Base-by-base conservation (phyloP, 2,113 vertebrate genomes). In the Merops nubicus region DNA sequence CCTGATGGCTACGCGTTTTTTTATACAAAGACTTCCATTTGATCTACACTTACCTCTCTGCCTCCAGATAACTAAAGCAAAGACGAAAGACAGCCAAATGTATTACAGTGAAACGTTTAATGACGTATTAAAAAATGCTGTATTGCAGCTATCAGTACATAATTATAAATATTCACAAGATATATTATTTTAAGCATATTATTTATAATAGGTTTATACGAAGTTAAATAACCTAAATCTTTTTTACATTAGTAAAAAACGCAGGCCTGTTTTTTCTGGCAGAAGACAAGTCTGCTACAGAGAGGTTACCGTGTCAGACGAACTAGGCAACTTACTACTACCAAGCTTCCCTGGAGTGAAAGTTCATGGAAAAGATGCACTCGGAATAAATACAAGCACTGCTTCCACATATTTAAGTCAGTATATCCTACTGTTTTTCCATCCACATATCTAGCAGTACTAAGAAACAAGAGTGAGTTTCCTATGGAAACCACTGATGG, bases 11-110 rank as follows among this genome's bases (percentile, higher is more conserved):
- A 83, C 14, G 60, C 20, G 36, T n/a, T 73, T 72, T 68, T 70
- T 81, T 62, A 21, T n/a, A 59, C 2, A 40, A 25, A 69, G 23
- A 36, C 7, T 81, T 78, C 8, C 21, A 25, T 62, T 38, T 77
- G 68, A 77, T 53, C 86, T 73, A 73, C 62, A 65, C 97, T 98
- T 97, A 98, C 97, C 96, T 95, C 94, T 96, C 51, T 96, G 89
- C 91, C 96, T 97, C 97, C 97, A 98, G 95, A 97, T 95, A 97
- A 98, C 97, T 97, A 97, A 65, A 96, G 97, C 56, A 87, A 97
- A 97, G 36, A 96, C 8, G 82, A 97, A 84, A 97, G 75, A 93
- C 33, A 97, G 69, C 36, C 84, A 94, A 91, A 97, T 29, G 72
- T 50, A 95, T 93, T 95, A 79, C 31, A 78, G 7, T 36, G 64